Evolutionary conservation across 1,140 invertebrate species (phyloP).

Genomic region (Meloidogyne floridensis): DNA sequence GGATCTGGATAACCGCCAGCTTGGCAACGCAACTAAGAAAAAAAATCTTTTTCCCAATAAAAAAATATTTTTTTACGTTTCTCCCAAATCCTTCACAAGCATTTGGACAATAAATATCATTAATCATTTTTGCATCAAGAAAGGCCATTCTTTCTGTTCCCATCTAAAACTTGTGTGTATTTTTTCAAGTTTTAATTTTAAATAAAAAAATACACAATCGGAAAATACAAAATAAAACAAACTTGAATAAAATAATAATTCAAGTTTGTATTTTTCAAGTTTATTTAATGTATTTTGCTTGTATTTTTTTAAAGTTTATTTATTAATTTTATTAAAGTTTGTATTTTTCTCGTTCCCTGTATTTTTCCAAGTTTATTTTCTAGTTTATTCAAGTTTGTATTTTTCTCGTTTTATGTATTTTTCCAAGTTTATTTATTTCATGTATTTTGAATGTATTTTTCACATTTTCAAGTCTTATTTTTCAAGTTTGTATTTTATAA

Average conservation of each 20-base stretch:
- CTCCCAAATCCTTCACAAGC: constrained; percentile 18
- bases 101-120: constrained; percentile 65
- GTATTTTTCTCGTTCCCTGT: background rate
- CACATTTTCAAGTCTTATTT: no score
- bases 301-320: no score
- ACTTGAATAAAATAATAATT: no score
- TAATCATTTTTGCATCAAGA: constrained; percentile 66
- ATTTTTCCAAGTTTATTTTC: no score
- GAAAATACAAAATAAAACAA: no score
- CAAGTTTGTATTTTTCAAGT: no score
- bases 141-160: constrained; percentile 66
- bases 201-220: no score
- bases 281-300: no score
- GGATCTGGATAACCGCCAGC: constrained; percentile 64
- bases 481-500: no score
- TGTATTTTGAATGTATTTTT: background rate
- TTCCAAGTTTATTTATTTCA: background rate
- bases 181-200: no score
- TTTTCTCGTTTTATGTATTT: background rate
- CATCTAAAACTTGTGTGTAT: constrained; percentile 45
- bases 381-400: no score
- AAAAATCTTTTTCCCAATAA: background rate
- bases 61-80: background rate
- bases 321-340: no score
- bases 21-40: constrained; percentile 49